Evolutionary conservation across 2,113 vertebrate genomes (phyloP).

Genomic region (Trichechus manatus): DNA sequence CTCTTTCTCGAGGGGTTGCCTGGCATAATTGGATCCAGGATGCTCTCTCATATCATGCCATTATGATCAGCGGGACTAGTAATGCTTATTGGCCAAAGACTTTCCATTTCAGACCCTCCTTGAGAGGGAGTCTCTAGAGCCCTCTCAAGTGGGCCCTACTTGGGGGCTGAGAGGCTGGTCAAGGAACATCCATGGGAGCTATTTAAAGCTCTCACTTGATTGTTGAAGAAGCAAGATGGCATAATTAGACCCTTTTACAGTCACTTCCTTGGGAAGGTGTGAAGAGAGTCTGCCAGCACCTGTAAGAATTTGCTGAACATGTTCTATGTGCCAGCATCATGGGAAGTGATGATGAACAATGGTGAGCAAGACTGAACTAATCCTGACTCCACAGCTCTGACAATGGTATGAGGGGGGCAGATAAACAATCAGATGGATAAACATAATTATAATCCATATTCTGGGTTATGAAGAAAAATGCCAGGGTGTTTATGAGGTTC

Average conservation of each 20-base stretch:
- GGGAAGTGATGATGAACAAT: too few species aligned
- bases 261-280: not conserved
- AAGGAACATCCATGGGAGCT: not conserved
- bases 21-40: not conserved
- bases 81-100: not conserved
- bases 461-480: not conserved
- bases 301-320: not conserved
- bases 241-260: not conserved
- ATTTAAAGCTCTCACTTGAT: not conserved
- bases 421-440: not conserved
- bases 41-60: not conserved
- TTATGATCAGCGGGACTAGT: not conserved
- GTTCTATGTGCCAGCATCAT: not conserved
- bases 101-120: not conserved
- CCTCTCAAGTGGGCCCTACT: too few species aligned
- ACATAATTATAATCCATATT: not conserved
- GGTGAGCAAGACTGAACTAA: not conserved
- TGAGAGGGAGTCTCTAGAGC: not conserved
- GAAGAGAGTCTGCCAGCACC: not conserved
- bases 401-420: not conserved
- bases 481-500: not conserved
- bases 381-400: not conserved
- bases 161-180: not conserved
- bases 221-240: not conserved
- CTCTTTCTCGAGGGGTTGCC: not conserved